These are phyloP conservation scores for Paramormyrops hopkinsi DNA, from an alignment of 2,797 vertebrate genomes.

Conservation along the genomic window DNA sequence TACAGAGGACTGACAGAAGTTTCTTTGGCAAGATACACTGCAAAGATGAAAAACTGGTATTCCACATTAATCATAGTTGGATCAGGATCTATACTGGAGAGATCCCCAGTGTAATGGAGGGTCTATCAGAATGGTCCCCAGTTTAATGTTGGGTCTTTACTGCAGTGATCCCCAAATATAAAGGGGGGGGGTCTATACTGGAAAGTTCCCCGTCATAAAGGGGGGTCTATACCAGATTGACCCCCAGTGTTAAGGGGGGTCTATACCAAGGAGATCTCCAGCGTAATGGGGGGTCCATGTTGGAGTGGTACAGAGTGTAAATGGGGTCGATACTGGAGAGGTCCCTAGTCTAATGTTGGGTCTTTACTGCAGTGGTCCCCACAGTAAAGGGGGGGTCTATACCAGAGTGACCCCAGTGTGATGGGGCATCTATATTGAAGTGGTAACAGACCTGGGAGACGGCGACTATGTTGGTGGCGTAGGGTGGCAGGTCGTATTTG, in stretches of 20 bases:
- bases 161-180: neutral
- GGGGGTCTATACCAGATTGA: neutral
- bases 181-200: neutral
- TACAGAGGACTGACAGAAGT: neutral
- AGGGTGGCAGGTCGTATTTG: slow-evolving; percentile 91
- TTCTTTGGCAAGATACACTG: neutral
- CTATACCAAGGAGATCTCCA: slow-evolving; percentile 16
- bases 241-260: neutral
- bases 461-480: slow-evolving; percentile 93
- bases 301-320: neutral
- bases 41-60: neutral
- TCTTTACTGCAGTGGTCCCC: slow-evolving; percentile 15
- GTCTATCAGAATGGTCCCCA: neutral
- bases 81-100: neutral
- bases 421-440: neutral
- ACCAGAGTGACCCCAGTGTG: neutral
- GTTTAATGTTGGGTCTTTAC: neutral
- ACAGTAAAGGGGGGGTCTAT: neutral
- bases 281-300: neutral
- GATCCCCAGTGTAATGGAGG: neutral
- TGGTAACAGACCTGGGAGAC: slow-evolving; percentile 81
- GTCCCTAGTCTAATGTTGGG: neutral
- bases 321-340: neutral
- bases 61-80: neutral
- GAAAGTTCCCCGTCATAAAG: neutral